These are phyloP conservation scores for Sipha maydis DNA, from an alignment of 2,888 invertebrate genomes.

Conservation along the genomic window DNA sequence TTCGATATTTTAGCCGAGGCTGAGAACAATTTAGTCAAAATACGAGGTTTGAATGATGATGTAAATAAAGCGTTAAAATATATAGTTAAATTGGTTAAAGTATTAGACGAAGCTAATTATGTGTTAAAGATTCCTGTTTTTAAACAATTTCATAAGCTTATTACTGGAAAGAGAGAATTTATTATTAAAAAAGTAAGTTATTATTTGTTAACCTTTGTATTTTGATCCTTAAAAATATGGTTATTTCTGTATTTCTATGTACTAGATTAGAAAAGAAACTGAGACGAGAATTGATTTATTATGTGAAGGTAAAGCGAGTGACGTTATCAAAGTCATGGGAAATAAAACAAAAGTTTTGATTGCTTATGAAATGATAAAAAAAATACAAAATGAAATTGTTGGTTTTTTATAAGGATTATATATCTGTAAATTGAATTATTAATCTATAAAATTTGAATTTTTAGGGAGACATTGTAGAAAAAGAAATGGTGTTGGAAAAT, in stretches of 20 bases:
- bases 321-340: conserved; percentile 93
- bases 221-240: conserved; percentile 34
- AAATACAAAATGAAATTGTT: conserved; percentile 92
- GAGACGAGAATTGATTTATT: conserved; percentile 95
- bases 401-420: conserved; percentile 64
- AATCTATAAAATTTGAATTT: conserved; percentile 62
- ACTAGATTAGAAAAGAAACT: conserved; percentile 88
- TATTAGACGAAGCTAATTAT: conserved; percentile 85
- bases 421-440: conserved; percentile 20
- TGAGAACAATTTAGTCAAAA: conserved; percentile 91
- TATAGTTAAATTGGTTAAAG: conserved; percentile 84
- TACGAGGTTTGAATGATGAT: conserved; percentile 95
- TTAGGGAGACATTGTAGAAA: conserved; percentile 85
- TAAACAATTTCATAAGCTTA: conserved; percentile 97
- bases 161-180: conserved; percentile 94
- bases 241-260: conserved; percentile 33
- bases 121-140: conserved; percentile 92
- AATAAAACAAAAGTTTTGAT: conserved; percentile 89
- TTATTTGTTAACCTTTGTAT: conserved; percentile 58
- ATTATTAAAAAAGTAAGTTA: conserved; percentile 86
- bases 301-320: conserved; percentile 83
- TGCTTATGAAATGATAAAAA: conserved; percentile 89
- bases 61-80: conserved; percentile 93
- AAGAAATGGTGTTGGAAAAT: conserved; percentile 85
- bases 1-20: conserved; percentile 70